These are phyloP conservation scores for Eremobia ochroleuca DNA, from an alignment of 2,888 invertebrate genomes.

Conservation along the genomic window DNA sequence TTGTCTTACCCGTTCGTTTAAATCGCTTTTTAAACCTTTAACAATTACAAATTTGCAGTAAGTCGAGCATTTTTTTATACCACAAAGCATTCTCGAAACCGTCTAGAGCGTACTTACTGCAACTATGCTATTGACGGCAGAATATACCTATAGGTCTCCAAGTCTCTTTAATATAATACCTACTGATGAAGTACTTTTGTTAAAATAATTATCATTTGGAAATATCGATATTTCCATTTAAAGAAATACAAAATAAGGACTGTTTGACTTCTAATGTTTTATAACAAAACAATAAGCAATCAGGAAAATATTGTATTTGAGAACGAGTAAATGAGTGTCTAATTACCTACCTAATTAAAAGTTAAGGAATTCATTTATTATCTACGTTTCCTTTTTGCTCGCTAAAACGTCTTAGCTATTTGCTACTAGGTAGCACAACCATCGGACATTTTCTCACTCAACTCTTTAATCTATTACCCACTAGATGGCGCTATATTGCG, in stretches of 20 bases:
- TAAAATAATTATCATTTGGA: background rate
- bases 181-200: background rate
- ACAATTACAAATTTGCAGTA: too few species aligned
- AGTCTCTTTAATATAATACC: background rate
- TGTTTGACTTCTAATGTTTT: background rate
- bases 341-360: background rate
- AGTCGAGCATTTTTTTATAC: too few species aligned
- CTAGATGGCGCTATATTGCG: slow-evolving; percentile 63
- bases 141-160: background rate
- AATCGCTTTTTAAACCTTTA: too few species aligned
- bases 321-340: background rate
- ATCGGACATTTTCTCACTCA: background rate
- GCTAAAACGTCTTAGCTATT: slow-evolving; percentile 29
- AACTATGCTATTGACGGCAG: too few species aligned
- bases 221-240: background rate
- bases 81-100: too few species aligned
- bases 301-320: background rate
- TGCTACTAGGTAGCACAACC: slow-evolving; percentile 64
- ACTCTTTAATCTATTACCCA: slow-evolving; percentile 36
- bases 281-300: background rate
- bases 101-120: too few species aligned
- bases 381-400: background rate
- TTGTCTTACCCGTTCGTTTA: too few species aligned
- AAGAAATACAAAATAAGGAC: background rate
- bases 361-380: background rate